Conservation (phyloP, 2,113 vertebrate genomes). For the Aptenodytes patagonicus region DNA sequence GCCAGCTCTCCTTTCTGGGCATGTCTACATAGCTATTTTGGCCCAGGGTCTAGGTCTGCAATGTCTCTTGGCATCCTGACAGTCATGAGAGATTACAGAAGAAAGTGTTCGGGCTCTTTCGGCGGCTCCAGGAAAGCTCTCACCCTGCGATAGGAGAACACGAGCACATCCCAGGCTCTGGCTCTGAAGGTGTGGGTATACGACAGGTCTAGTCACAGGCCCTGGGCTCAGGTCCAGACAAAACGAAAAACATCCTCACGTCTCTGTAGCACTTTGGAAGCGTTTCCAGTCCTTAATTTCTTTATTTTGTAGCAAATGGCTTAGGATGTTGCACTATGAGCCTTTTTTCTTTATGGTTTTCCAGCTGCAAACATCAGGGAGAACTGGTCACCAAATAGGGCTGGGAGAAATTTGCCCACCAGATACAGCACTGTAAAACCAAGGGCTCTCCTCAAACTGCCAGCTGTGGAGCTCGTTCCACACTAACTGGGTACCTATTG, state of each 20-base stretch:
- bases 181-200: not conserved
- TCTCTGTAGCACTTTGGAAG: not conserved
- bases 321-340: not conserved
- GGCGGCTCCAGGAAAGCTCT: constrained; percentile 3
- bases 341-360: not conserved
- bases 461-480: not conserved
- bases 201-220: not conserved
- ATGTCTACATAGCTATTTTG: constrained; percentile 1
- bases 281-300: not conserved
- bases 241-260: not conserved
- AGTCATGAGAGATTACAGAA: constrained; percentile 5
- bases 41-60: constrained; percentile 8
- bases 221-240: not conserved
- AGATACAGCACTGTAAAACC: not conserved
- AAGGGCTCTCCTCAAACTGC: not conserved
- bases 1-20: constrained; percentile 50
- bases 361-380: not conserved
- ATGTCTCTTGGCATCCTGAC: constrained; percentile 27
- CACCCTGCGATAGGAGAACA: not conserved
- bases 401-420: not conserved
- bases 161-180: not conserved
- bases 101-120: not conserved
- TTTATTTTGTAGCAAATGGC: not conserved
- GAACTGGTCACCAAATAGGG: not conserved
- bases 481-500: not conserved